phyloP scores from a whole-genome alignment of 2,888 invertebrate species.

The Heliconius ismenius region DNA sequence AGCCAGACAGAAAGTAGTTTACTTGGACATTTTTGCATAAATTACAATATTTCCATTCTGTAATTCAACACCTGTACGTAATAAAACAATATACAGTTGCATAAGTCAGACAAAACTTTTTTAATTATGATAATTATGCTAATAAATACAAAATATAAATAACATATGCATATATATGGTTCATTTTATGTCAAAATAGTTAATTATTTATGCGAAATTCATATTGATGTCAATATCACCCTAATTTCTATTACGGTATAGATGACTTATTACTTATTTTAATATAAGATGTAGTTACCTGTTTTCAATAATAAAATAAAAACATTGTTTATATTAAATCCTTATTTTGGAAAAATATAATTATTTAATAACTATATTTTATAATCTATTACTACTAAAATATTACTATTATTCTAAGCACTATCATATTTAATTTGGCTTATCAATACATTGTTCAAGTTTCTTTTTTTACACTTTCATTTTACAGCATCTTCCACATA shows the following conservation, averaged over 20 bases:
- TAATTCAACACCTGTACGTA: constrained; percentile 13
- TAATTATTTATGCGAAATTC: neutral
- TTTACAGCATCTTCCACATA: no score
- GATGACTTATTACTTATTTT: neutral
- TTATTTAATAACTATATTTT: no score
- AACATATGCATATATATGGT: neutral
- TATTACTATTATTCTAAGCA: no score
- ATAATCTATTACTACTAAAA: no score
- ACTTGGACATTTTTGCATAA: neutral
- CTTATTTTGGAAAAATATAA: no score
- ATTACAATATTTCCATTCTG: constrained; percentile 9
- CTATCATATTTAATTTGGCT: neutral
- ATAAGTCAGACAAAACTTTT: constrained; percentile 12
- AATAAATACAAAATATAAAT: constrained; percentile 16
- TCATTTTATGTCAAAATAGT: constrained; percentile 5
- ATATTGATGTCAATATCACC: neutral
- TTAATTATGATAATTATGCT: constrained; percentile 11
- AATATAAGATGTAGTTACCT: neutral
- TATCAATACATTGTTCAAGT: neutral
- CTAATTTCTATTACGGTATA: neutral
- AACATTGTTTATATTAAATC: neutral
- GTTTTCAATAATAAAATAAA: neutral
- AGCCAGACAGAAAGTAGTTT: neutral
- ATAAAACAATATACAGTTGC: constrained; percentile 24
- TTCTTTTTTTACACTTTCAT: no score